Evolutionary conservation across 2,888 invertebrate species (phyloP), one percentile per base, ranked within the genome.

Genomic region (Anthoptus insignis): DNA sequence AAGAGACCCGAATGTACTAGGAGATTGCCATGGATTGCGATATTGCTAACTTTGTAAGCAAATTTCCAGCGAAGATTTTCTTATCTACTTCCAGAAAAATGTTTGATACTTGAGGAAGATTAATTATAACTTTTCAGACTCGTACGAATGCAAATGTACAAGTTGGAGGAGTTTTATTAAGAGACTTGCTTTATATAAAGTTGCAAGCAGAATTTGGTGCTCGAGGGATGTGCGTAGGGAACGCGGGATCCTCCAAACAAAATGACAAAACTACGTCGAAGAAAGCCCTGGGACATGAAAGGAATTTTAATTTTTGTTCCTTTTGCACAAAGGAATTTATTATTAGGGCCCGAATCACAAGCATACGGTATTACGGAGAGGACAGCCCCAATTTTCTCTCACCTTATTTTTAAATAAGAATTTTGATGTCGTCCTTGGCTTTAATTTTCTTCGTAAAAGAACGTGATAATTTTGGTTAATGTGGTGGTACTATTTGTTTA

Each of bases 251-350:
- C 82, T 80, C 78, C 76, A 80, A 88, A 85, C 82, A 84, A 86
- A 86, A 89, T 86, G 86, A 85, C 86, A 83, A 86, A 87, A 88
- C 84, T 87, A 85, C 82, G 81, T 78, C 73, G 76, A 79, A 81
- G 81, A 80, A 84, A 82, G 77, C 78, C 80, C 68, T 64, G 80
- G 76, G 75, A 86, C 89, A 84, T 78, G 89, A 76, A 81, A 83
- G 81, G 87, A 89, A 90, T 91, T 89, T 86, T 85, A 88, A 90
- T 89, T 88, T 64, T 86, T 84, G 82, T 84, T 87, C 86, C 84
- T 86, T 86, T 84, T 81, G 75, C 81, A 85, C 86, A 87, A 88
- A 87, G 83, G 86, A 89, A 91, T 89, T 87, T 88, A 87, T 88
- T 88, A 88, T 90, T 86, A 88, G 84, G 84, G 81, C 77, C 77